These are phyloP conservation scores for Andrena bucephala DNA, from an alignment of 2,888 invertebrate genomes.

Conservation along the genomic window DNA sequence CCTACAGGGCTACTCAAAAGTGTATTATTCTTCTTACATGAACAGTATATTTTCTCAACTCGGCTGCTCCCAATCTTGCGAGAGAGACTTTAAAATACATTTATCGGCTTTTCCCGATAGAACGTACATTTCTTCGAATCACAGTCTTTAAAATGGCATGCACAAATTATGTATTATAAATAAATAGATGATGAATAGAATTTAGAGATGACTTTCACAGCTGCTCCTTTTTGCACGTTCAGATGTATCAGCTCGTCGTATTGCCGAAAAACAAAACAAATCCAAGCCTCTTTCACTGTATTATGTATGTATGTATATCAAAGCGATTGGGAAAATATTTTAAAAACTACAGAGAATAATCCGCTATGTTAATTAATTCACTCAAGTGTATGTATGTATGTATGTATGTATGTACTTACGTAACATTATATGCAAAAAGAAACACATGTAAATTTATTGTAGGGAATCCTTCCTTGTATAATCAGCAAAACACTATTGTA, in stretches of 20 bases:
- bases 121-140: conserved; percentile 3
- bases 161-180: conserved; percentile 17
- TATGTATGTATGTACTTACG: conserved; percentile 54
- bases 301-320: conserved; percentile 1
- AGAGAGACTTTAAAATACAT: conserved; percentile 7
- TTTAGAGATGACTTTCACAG: neutral
- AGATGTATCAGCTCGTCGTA: too few relatives aligned
- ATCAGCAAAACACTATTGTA: conserved; percentile 6
- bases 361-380: conserved; percentile 54
- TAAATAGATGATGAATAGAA: neutral
- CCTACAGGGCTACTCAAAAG: conserved; percentile 2
- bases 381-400: conserved; percentile 61
- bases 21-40: conserved; percentile 26
- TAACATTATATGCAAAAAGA: conserved; percentile 41
- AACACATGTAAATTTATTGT: conserved; percentile 36
- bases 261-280: neutral
- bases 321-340: conserved; percentile 26
- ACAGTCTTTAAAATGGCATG: neutral
- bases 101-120: neutral
- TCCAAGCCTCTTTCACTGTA: conserved; percentile 11
- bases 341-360: conserved; percentile 24
- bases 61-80: conserved; percentile 38
- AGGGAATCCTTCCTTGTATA: conserved; percentile 19
- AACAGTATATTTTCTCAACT: conserved; percentile 38
- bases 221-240: too few relatives aligned